These are phyloP conservation scores for Siniperca obscura DNA, from an alignment of 2,797 vertebrate genomes.

Conservation along the genomic window DNA sequence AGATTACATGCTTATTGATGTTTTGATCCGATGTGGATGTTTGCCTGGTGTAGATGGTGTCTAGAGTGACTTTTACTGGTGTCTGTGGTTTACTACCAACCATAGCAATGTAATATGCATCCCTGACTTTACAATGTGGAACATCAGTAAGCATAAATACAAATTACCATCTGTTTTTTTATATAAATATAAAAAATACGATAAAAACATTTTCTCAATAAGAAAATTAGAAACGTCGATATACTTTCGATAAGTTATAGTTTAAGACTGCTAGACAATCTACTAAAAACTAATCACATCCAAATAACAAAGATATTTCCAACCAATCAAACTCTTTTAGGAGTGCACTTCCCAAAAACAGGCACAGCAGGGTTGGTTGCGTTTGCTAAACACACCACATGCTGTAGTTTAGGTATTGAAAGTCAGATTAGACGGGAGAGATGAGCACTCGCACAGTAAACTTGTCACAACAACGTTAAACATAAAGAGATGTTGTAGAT, in stretches of 20 bases:
- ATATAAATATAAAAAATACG: too few relatives aligned
- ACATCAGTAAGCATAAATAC: too few relatives aligned
- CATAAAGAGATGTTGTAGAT: too few relatives aligned
- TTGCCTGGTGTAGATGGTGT: not conserved
- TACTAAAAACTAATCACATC: not conserved
- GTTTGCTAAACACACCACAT: too few relatives aligned
- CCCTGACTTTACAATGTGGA: not conserved
- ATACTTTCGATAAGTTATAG: not conserved
- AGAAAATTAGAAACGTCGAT: not conserved
- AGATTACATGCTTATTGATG: too few relatives aligned
- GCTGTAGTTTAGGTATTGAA: too few relatives aligned
- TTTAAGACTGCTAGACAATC: not conserved
- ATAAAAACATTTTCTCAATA: not conserved
- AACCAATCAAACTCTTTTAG: not conserved
- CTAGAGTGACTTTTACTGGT: not conserved
- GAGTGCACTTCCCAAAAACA: not conserved
- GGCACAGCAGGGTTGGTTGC: too few relatives aligned
- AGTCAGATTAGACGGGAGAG: too few relatives aligned
- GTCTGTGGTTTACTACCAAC: not conserved
- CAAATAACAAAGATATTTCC: not conserved
- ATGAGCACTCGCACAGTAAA: too few relatives aligned
- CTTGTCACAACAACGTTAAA: too few relatives aligned
- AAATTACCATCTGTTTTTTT: not conserved
- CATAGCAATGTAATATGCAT: not conserved
- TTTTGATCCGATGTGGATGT: not conserved